Base-by-base conservation (phyloP, 2,113 vertebrate species). In the Onychostruthus taczanowskii region DNA sequence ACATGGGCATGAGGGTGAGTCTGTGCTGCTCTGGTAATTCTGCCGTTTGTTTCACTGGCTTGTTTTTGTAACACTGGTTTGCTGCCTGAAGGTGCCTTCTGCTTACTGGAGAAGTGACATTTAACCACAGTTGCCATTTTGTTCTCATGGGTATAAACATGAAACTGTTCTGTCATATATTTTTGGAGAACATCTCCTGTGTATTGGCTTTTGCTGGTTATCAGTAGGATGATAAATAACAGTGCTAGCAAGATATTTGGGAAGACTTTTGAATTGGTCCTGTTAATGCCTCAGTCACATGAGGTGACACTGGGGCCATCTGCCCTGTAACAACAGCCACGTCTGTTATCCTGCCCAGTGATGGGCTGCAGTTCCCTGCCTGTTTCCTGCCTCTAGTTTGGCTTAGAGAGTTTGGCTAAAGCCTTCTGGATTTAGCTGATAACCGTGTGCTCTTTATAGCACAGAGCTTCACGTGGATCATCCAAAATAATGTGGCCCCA, bases 1-100 rank as follows among this genome's bases (percentile, higher is more conserved):
- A 99, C 87, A 99, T 99, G 99, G 99, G 99, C 98, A 99, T 99
- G 99, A 98, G 99, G 98, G 99, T 99, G 87, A 70, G 98, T 82
- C 35, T 43, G 27, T n/a, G 80, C 13, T 74, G 63, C 27, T 27
- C 14, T 24, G 5, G 1, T 41, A 10, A 20, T 68, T 61, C 39
- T 64, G 56, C 9, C 5, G 7, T 39, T 24, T 70, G 33, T 49
- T 70, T 56, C 41, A 63, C 56, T n/a, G 31, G 13, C 4, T 0
- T 35, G 9, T 41, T 50, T 77, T 49, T 31, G 31, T 37, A 7
- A 85, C 15, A 4, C 33, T 33, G 15, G 3, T 67, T 83, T 70
- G 59, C 47, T 64, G 55, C 21, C n/a, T 47, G 69, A 33, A 47
- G 31, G 27, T 44, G 7, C 30, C 27, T 89, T 59, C 74, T 93